Conservation (phyloP, 1,140 invertebrate species). For the Ostrea denselamellosa region DNA sequence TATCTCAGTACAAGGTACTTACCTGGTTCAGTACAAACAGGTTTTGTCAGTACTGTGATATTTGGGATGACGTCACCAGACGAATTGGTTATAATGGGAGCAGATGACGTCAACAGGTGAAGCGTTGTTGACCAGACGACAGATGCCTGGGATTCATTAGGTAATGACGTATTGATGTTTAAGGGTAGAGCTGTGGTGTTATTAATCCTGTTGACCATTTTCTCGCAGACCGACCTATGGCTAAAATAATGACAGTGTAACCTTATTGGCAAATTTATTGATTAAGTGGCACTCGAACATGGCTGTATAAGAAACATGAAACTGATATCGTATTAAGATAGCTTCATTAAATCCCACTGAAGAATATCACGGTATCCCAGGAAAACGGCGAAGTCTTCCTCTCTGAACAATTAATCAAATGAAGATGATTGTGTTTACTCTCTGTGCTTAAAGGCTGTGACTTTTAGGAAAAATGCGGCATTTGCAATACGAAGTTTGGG, state of each 20-base stretch:
- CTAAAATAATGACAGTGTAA: constrained; percentile 7
- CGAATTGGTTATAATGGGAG: constrained; percentile 6
- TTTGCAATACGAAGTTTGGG: no score
- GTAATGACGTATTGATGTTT: background rate
- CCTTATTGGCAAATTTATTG: background rate
- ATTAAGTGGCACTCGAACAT: background rate
- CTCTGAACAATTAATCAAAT: background rate
- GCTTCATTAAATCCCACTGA: background rate
- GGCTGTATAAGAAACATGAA: background rate
- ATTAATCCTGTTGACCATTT: constrained; percentile 18
- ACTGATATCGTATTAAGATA: constrained; percentile 9
- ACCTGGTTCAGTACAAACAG: constrained; percentile 12
- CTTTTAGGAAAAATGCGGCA: no score
- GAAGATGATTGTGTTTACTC: background rate
- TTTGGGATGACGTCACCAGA: constrained; percentile 28
- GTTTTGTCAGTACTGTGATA: constrained; percentile 2
- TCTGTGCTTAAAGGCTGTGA: no score
- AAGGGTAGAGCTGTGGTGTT: background rate
- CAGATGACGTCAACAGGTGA: constrained; percentile 9
- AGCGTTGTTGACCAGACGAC: background rate
- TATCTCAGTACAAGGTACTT: background rate
- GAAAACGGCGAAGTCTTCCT: no score
- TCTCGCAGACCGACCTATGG: background rate
- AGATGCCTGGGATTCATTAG: background rate
- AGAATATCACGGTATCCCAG: constrained; percentile 1